Conservation (phyloP, 2,888 invertebrate genomes). For the Caradrina clavipalpis region DNA sequence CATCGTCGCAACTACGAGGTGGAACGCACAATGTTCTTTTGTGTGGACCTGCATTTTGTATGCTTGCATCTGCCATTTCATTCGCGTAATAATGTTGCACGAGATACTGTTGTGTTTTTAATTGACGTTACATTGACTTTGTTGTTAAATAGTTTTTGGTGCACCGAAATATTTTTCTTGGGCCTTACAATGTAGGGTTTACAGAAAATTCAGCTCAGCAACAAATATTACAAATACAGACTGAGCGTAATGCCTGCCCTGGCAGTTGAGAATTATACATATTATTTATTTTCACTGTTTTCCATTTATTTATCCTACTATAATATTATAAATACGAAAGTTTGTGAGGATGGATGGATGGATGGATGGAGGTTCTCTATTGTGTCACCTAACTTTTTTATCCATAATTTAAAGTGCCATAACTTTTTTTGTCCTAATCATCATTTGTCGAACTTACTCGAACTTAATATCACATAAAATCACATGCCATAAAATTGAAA, state of each 20-base stretch:
- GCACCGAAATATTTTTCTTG: background rate
- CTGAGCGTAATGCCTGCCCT: background rate
- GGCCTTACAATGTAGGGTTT: background rate
- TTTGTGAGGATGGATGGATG: no score
- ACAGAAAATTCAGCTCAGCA: background rate
- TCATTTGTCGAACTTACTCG: no score
- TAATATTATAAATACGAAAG: no score
- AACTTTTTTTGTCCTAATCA: no score
- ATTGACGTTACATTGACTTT: slow-evolving; percentile 28
- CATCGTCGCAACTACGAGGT: slow-evolving; percentile 60
- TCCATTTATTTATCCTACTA: no score
- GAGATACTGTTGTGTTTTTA: slow-evolving; percentile 30
- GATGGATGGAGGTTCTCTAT: no score
- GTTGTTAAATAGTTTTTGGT: background rate
- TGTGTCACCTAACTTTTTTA: no score
- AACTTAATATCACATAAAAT: no score
- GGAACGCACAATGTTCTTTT: slow-evolving; percentile 67
- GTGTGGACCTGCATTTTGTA: slow-evolving; percentile 68
- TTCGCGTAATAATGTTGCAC: slow-evolving; percentile 53
- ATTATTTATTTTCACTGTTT: background rate
- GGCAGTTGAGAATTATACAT: background rate
- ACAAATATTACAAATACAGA: slow-evolving; percentile 3
- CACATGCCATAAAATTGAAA: no score
- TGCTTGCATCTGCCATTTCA: slow-evolving; percentile 66
- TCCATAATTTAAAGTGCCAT: no score